phyloP scores from a whole-genome alignment of 2,113 vertebrate species.

The Chrysochloris asiatica region DNA sequence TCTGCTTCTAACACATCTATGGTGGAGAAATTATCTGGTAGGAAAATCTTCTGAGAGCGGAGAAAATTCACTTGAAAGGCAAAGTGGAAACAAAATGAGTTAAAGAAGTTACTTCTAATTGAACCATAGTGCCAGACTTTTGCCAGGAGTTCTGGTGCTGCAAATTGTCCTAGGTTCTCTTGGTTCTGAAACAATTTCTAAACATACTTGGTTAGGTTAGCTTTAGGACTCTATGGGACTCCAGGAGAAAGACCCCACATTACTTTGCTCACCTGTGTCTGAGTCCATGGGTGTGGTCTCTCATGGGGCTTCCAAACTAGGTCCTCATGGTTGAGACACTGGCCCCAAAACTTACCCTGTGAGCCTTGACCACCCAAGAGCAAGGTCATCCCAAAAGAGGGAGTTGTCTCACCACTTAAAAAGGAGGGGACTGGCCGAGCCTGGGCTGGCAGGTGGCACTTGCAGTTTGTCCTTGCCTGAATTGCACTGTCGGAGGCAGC shows the following conservation, averaged over 20 bases:
- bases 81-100: slow-evolving; percentile 54
- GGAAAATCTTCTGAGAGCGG: slow-evolving; percentile 81
- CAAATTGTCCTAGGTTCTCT: slow-evolving; percentile 1
- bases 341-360: slow-evolving; percentile 58
- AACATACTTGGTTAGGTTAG: slow-evolving; percentile 52
- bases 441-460: slow-evolving; percentile 26
- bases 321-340: not conserved
- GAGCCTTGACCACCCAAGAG: slow-evolving; percentile 58
- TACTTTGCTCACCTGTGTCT: slow-evolving; percentile 46
- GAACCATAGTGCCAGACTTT: not conserved
- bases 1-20: slow-evolving; percentile 80
- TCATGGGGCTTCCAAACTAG: slow-evolving; percentile 6
- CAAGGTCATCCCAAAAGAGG: slow-evolving; percentile 64
- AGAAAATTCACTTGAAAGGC: slow-evolving; percentile 85
- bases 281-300: not conserved
- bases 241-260: slow-evolving; percentile 29
- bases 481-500: slow-evolving; percentile 40
- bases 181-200: slow-evolving; percentile 58
- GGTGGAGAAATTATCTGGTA: slow-evolving; percentile 84
- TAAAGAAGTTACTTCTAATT: slow-evolving; percentile 37
- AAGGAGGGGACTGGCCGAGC: not conserved
- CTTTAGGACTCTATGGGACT: slow-evolving; percentile 38
- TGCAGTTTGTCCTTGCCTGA: slow-evolving; percentile 62
- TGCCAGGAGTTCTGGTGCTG: slow-evolving; percentile 3
- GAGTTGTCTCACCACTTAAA: slow-evolving; percentile 59